Percentiles rank a stretch among this genome's conserved stretches.
phyloP scores from a whole-genome alignment of 2,113 vertebrate genomes.

The Numida meleagris region DNA sequence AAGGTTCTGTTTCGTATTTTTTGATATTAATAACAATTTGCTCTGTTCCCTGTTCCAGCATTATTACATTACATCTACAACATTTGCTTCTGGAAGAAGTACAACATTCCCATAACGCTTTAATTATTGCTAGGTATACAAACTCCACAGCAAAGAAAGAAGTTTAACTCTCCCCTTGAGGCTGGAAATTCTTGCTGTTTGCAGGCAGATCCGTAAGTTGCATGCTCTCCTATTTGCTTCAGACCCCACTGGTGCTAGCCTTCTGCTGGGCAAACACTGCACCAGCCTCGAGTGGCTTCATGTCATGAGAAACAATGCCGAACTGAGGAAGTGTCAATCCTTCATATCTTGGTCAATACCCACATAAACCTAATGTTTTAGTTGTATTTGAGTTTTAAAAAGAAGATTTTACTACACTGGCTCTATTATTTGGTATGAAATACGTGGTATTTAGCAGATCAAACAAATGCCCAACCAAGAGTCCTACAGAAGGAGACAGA shows the following conservation, averaged over 20 bases:
- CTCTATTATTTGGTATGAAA: not conserved
- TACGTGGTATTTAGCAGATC: not conserved
- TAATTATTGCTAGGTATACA: not conserved
- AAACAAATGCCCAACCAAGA: not conserved
- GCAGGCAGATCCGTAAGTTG: not conserved
- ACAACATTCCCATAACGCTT: not conserved
- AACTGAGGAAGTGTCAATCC: fast-evolving
- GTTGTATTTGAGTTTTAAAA: not conserved
- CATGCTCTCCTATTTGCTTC: not conserved
- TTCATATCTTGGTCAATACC: not conserved
- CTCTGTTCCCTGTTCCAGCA: not conserved
- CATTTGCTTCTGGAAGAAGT: not conserved
- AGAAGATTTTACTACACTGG: not conserved
- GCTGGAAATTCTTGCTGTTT: not conserved
- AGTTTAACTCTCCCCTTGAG: not conserved
- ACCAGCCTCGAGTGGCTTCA: fast-evolving
- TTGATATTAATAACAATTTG: not conserved
- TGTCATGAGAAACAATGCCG: not conserved
- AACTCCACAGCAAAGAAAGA: not conserved
- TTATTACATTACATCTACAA: not conserved
- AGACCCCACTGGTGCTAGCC: not conserved
- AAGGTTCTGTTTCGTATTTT: not conserved
- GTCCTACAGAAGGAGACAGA: not conserved
- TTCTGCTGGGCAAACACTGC: not conserved
- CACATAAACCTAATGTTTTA: not conserved